Evolutionary conservation across 2,797 vertebrate genomes (phyloP).

Genomic region (Melanotaenia nigrans): DNA sequence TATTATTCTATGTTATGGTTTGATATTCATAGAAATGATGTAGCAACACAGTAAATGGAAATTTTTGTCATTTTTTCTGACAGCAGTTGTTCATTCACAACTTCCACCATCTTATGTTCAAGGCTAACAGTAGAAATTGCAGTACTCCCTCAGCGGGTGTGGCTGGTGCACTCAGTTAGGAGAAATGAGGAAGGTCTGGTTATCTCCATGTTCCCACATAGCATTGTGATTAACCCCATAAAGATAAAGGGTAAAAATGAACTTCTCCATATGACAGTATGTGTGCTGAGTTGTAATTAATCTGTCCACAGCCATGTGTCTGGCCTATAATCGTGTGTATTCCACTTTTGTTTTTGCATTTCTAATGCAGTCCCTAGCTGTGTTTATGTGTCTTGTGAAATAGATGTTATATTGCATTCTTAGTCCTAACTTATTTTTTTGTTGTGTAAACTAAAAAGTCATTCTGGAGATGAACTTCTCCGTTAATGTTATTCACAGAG

Average conservation of each 20-base stretch:
- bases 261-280: constrained; percentile 47
- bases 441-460: background rate
- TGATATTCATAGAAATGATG: constrained; percentile 2
- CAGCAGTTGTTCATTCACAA: constrained; percentile 1
- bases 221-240: constrained; percentile 63
- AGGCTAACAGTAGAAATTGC: constrained; percentile 13
- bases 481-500: background rate
- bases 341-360: constrained; percentile 1
- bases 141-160: constrained; percentile 8
- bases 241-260: constrained; percentile 66
- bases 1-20: background rate
- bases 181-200: constrained; percentile 75
- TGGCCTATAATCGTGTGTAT: constrained; percentile 1
- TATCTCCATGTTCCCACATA: constrained; percentile 77
- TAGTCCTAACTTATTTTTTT: background rate
- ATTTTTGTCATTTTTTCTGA: background rate
- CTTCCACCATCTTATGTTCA: constrained; percentile 7
- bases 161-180: constrained; percentile 16
- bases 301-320: constrained; percentile 9
- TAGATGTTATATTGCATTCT: background rate
- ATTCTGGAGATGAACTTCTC: background rate
- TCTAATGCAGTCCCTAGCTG: background rate
- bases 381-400: background rate
- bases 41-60: background rate
- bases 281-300: constrained; percentile 36